Base-by-base conservation (phyloP, 2,888 invertebrate genomes). In the Volucella zonaria region DNA sequence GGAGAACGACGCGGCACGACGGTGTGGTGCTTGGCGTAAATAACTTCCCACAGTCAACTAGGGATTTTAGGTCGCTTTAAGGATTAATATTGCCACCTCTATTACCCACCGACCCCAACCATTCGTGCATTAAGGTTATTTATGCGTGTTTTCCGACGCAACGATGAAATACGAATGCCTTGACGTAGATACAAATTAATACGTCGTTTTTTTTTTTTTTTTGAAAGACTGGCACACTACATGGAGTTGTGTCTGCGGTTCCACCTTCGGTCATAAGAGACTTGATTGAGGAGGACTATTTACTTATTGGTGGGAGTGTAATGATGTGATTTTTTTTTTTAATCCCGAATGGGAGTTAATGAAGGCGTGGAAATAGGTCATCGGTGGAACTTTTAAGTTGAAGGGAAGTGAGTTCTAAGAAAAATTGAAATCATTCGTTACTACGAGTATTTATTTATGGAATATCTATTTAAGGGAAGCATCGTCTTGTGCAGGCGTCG, bases 171-270 rank as follows among this genome's bases (percentile, higher is more conserved):
- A 31, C 31, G 31, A 45, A 12, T 43, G 43, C 43, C 14, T 18
- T 31, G 42, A 54, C 56, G 49, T 58, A 49, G 42, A 74, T 64
- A 56, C 40, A 74, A 49, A 58, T 64, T 74, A 74, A 74, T 74
- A 49, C 49, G 47, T 58, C 23, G 54, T 56, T 74, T 23, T 31
- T 42, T 49, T 64, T 66, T 56, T 68, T 64, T 52, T 10, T 3
- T 56, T 74, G 64, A 49, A 64, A 64, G 54, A 47, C 49, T 58
- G 6, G 31, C 6, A 31, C 6, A 6, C 31, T 6, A 31, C 64
- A 58, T 45, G 47, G 40, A 58, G 47, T 40, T 74, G 47, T 74
- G 56, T 56, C 49, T 74, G 64, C 74, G 38, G 61, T 23, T 45
- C 6, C 15, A 15, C 31, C 54, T 56, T 56, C 31, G 6, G 31